A percentile compares a stretch with the other conserved stretches of the same genome.
These are phyloP conservation scores for Julus scandinavius DNA, from an alignment of 2,888 invertebrate genomes.

Conservation along the genomic window DNA sequence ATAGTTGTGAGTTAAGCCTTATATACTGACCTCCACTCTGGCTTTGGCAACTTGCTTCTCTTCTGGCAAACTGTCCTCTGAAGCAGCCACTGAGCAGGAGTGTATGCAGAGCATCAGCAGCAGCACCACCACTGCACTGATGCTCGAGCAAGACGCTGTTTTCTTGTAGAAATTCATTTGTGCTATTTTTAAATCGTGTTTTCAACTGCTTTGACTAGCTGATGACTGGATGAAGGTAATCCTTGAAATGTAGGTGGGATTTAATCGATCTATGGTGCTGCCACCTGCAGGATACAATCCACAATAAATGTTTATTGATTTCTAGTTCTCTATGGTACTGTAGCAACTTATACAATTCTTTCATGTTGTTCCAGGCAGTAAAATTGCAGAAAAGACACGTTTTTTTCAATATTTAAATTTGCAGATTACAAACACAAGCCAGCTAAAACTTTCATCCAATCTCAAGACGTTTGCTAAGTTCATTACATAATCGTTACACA, in stretches of 20 bases:
- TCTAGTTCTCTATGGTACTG: no score
- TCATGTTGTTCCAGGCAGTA: no score
- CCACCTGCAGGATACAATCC: neutral
- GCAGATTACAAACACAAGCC: no score
- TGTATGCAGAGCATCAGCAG: neutral
- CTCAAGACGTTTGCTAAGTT: no score
- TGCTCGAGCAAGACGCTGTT: neutral
- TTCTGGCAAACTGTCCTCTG: neutral
- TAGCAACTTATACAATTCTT: no score
- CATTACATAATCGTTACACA: no score
- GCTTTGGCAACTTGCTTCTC: conserved; percentile 1
- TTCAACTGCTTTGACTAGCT: neutral
- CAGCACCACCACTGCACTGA: neutral
- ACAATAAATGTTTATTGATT: neutral
- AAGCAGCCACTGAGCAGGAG: neutral
- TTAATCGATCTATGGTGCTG: neutral
- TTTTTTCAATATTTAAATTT: no score
- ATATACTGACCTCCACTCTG: conserved; percentile 12
- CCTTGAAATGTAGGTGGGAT: neutral
- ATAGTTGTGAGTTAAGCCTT: neutral
- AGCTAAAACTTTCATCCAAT: no score
- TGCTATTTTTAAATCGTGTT: neutral
- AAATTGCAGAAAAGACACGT: no score
- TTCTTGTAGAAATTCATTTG: neutral
- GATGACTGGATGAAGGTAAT: neutral